Evolutionary conservation across 1,140 invertebrate genomes (phyloP).

Genomic region (Philotrypesis tridentata): DNA sequence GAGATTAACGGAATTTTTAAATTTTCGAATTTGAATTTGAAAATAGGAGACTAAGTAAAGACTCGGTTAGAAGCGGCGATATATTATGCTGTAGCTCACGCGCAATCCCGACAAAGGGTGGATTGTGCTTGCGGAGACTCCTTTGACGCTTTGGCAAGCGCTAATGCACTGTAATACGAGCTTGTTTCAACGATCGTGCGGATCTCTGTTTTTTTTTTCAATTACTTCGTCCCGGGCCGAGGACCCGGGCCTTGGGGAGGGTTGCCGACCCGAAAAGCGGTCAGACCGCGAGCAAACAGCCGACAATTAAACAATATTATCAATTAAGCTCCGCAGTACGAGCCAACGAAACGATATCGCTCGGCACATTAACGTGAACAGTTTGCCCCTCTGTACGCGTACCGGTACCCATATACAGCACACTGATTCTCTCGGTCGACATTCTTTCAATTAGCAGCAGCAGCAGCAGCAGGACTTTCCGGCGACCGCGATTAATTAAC

Average conservation of each 20-base stretch:
- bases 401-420: not conserved
- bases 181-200: not conserved
- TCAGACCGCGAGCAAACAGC: not conserved
- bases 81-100: too few species aligned
- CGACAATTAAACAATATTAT: not conserved
- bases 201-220: constrained; percentile 46
- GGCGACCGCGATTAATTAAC: constrained; percentile 7
- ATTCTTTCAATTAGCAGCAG: constrained; percentile 6
- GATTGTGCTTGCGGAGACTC: not conserved
- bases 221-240: constrained; percentile 6
- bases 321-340: not conserved
- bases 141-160: too few species aligned
- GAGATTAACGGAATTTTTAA: too few species aligned
- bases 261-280: not conserved
- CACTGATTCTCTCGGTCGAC: not conserved
- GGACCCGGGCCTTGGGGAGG: not conserved
- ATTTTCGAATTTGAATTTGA: too few species aligned
- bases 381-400: not conserved
- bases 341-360: not conserved
- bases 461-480: too few species aligned
- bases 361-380: not conserved
- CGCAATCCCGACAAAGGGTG: not conserved
- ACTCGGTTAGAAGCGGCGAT: too few species aligned
- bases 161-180: too few species aligned
- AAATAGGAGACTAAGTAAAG: too few species aligned